Evolutionary conservation across 2,113 vertebrate species (phyloP), one percentile per base, ranked within the genome.

Genomic region (Zapus hudsonius): DNA sequence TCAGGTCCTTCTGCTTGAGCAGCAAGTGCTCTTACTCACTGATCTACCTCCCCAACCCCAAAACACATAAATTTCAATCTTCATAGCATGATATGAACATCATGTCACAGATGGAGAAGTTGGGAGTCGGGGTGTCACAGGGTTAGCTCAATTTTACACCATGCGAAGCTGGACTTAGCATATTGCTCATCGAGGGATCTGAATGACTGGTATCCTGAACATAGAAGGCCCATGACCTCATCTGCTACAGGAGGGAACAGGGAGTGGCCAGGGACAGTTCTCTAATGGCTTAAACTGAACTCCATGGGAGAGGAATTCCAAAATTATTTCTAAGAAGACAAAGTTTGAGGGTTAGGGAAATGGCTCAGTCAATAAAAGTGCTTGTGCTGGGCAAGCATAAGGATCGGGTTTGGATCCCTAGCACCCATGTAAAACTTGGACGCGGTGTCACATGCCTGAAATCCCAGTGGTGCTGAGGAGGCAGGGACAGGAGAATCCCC

Each of bases 281-380:
- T 69, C 42, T 59, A 36, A 42, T 75, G 59, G 6, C 47, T 78
- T 4, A 89, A 94, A 70, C 16, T 64, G 42, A 61, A 79, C 38
- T 27, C 33, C 17, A 61, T 70, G 25, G 40, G 36, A 52, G 27
- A 78, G 52, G 61, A 67, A 69, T 79, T 83, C 36, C 73, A 92
- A 94, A 70, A 87, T 89, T 27, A 75, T 70, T 72, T 80, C 66
- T 72, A 66, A 44, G 52, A 93, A 87, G 81, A 74, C 33, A 95
- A 87, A 80, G 84, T 47, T 70, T 64, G 67, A 84, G 29, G 52
- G 52, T 52, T n/a, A n/a, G n/a, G n/a, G n/a, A n/a, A n/a, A n/a
- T n/a, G n/a, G n/a, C n/a, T n/a, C n/a, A n/a, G n/a, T n/a, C n/a
- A n/a, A n/a, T n/a, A 15, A 52, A 52, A 52, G 52, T 52, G 52